These are phyloP conservation scores for Trichonephila clavipes DNA, from an alignment of 1,140 invertebrate genomes.

Conservation along the genomic window DNA sequence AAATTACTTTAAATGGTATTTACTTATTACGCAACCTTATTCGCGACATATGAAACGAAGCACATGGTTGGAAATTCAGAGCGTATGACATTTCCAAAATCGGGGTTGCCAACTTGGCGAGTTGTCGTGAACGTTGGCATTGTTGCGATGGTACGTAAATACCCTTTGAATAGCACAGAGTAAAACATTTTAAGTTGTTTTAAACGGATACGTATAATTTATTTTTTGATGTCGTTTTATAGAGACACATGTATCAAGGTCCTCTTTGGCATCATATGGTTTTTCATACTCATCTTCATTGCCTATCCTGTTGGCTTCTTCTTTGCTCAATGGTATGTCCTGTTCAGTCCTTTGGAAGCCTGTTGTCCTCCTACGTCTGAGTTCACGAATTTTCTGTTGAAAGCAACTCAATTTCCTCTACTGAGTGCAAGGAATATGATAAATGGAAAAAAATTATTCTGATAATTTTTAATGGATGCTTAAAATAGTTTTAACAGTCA, in stretches of 20 bases:
- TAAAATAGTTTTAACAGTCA: no score
- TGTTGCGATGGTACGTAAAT: no score
- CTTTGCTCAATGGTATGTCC: constrained; percentile 74
- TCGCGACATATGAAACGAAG: no score
- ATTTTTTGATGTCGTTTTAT: background rate
- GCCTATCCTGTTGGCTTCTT: constrained; percentile 77
- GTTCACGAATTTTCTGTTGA: constrained; percentile 72
- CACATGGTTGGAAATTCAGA: no score
- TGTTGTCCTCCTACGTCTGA: constrained; percentile 31
- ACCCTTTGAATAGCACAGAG: no score
- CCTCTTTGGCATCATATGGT: constrained; percentile 77
- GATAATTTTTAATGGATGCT: background rate
- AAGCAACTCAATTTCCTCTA: constrained; percentile 75
- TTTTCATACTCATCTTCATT: constrained; percentile 77
- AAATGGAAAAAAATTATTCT: constrained; percentile 61
- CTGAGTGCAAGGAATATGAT: constrained; percentile 77
- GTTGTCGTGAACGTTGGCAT: no score
- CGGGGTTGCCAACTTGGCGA: no score
- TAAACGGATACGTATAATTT: background rate
- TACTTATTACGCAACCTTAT: no score
- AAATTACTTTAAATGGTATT: no score
- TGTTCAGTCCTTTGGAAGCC: constrained; percentile 77
- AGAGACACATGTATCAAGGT: constrained; percentile 52
- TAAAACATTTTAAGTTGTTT: no score
- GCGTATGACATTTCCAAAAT: no score